Evolutionary conservation across 1,140 invertebrate genomes (phyloP).

Genomic region (Drosophila oshimai): DNA sequence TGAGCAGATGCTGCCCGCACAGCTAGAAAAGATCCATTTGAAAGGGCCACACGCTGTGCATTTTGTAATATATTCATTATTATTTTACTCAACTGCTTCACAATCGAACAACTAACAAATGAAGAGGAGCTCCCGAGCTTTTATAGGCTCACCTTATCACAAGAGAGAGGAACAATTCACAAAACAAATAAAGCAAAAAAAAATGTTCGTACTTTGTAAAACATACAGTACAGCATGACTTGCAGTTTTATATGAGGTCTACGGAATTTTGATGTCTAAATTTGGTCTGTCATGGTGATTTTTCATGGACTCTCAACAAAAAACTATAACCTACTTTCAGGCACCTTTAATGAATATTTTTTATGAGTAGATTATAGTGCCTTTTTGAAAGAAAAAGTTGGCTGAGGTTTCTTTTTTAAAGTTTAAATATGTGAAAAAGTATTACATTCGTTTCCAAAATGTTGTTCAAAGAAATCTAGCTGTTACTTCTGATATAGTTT

Average conservation of each 20-base stretch:
- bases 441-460: too few species aligned
- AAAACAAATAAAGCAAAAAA: slow-evolving; percentile 14
- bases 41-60: neutral
- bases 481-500: too few species aligned
- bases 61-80: slow-evolving; percentile 8
- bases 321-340: too few species aligned
- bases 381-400: too few species aligned
- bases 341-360: too few species aligned
- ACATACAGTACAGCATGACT: slow-evolving; percentile 3
- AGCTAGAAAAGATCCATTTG: neutral
- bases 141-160: slow-evolving; percentile 10
- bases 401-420: too few species aligned
- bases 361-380: too few species aligned
- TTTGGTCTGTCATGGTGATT: neutral
- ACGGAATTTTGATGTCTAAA: neutral
- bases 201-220: neutral
- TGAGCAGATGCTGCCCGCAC: neutral
- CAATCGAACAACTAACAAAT: neutral
- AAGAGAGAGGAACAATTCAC: neutral
- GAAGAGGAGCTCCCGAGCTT: neutral
- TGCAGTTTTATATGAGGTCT: neutral
- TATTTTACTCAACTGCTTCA: neutral
- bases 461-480: too few species aligned
- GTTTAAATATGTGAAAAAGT: too few species aligned
- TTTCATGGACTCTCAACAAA: too few species aligned